phyloP scores from a whole-genome alignment of 2,888 invertebrate genomes.

The Tenthredo livida region DNA sequence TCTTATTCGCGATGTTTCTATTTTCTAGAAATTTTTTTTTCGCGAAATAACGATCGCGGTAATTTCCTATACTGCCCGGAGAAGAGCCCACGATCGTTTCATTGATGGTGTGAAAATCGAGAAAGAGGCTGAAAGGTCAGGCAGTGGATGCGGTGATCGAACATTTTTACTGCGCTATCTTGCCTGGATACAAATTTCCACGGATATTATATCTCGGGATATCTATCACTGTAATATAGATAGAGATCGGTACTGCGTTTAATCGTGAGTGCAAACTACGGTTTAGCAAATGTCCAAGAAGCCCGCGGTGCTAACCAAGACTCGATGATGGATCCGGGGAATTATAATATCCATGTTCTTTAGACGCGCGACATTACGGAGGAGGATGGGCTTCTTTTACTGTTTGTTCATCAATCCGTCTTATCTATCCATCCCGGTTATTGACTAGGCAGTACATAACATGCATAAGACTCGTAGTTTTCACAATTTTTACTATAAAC shows the following conservation, averaged over 20 bases:
- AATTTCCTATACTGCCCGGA: too few species aligned
- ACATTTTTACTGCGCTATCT: not conserved
- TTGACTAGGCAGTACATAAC: not conserved
- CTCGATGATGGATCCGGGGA: not conserved
- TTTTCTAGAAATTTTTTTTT: too few species aligned
- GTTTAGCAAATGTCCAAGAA: not conserved
- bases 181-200: not conserved
- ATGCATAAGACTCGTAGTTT: not conserved
- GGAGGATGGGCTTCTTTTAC: not conserved
- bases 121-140: not conserved
- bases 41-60: too few species aligned
- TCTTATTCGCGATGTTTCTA: not conserved
- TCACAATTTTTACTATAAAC: not conserved
- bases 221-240: slow-evolving; percentile 5
- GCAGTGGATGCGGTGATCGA: not conserved
- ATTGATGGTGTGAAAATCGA: not conserved
- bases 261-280: slow-evolving; percentile 16
- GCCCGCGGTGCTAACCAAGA: not conserved
- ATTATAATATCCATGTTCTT: slow-evolving; percentile 18
- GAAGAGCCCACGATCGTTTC: too few species aligned
- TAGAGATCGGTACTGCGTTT: slow-evolving; percentile 3
- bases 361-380: not conserved
- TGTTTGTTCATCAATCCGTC: not conserved
- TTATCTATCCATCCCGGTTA: not conserved
- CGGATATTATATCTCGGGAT: not conserved